A percentile compares a stretch with the other conserved stretches of the same genome.
phyloP scores from a whole-genome alignment of 2,797 vertebrate genomes.

The Phoeniculus purpureus region DNA sequence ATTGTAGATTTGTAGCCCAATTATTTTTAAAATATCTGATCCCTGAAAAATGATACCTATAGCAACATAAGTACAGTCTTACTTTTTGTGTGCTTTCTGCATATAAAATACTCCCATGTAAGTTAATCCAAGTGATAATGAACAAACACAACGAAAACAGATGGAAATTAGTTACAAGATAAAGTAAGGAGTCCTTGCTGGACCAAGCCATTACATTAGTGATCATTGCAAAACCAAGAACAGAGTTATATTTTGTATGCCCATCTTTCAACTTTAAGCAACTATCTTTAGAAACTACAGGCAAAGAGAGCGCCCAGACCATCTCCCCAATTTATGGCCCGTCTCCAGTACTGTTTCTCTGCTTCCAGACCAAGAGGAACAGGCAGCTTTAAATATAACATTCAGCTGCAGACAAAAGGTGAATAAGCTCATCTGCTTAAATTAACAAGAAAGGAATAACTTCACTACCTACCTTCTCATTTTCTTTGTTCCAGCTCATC shows the following conservation, averaged over 20 bases:
- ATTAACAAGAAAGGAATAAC: not conserved
- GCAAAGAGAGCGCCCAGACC: not conserved
- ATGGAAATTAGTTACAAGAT: not conserved
- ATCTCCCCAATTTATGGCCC: not conserved
- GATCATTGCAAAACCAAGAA: not conserved
- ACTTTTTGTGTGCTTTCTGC: not conserved
- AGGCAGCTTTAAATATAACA: not conserved
- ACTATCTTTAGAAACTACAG: not conserved
- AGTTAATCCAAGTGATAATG: not conserved
- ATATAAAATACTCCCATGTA: not conserved
- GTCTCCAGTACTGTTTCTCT: not conserved
- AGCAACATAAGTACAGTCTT: not conserved
- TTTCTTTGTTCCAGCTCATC: constrained; percentile 19
- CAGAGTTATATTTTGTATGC: not conserved
- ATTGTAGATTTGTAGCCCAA: not conserved
- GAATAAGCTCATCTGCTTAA: not conserved
- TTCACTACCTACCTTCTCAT: constrained; percentile 21
- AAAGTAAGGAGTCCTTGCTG: not conserved
- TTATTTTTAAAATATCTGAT: not conserved
- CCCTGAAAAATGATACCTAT: not conserved
- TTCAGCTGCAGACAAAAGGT: not conserved
- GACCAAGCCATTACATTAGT: not conserved
- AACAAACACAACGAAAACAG: not conserved
- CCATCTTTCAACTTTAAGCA: not conserved
- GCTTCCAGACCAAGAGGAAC: not conserved